These are phyloP conservation scores for Cataglyphis livida DNA, from an alignment of 2,888 invertebrate species.

Conservation along the genomic window DNA sequence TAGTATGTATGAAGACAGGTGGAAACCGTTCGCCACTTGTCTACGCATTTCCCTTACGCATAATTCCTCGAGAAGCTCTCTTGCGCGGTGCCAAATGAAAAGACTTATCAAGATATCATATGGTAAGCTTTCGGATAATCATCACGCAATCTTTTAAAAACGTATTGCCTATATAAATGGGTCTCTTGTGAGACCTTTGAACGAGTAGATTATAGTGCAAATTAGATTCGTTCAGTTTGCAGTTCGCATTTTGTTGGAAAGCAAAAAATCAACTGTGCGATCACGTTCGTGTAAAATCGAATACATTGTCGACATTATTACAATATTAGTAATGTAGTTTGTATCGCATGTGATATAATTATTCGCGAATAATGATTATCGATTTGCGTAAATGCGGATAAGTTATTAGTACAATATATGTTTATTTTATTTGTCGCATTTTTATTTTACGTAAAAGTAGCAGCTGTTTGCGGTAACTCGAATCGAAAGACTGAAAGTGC, in stretches of 20 bases:
- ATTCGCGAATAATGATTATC: neutral
- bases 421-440: neutral
- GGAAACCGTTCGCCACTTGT: conserved; percentile 70
- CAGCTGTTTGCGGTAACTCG: neutral
- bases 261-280: neutral
- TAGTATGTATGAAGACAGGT: conserved; percentile 80
- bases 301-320: conserved; percentile 4
- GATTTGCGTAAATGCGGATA: neutral
- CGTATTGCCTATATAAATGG: conserved; percentile 35
- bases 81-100: neutral
- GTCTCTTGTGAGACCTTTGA: conserved; percentile 26
- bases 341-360: neutral
- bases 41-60: conserved; percentile 37
- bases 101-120: neutral
- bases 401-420: neutral
- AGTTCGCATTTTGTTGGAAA: conserved; percentile 13
- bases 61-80: conserved; percentile 33
- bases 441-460: neutral
- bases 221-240: conserved; percentile 26
- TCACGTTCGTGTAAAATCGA: neutral
- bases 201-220: conserved; percentile 37
- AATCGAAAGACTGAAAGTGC: neutral
- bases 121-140: conserved; percentile 9
- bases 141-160: neutral
- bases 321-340: neutral